Base-by-base conservation (phyloP, 2,113 vertebrate species). In the Abramis brama region DNA sequence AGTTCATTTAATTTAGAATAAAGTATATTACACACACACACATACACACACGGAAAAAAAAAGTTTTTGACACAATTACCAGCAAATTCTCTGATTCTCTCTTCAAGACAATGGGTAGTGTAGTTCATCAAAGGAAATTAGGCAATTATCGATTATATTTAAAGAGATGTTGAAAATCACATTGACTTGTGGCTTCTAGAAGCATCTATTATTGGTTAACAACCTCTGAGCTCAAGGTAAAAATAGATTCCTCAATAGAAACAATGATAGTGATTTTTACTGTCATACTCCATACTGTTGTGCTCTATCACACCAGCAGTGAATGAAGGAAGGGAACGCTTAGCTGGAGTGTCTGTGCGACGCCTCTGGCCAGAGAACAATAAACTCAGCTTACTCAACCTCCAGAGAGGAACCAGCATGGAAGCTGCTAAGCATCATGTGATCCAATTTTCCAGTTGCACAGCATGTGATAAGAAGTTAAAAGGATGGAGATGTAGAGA, bases 381-480 rank as follows among this genome's bases (percentile, higher is more conserved):
- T 85, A 76, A 81, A 74, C 82, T 64, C 15, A 30, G 9, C 50
- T 55, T 27, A 30, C 75, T 77, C 50, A 55, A 11, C 75, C 75
- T 78, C 75, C 27, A 78, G 75, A 78, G 75, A 78, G 75, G 17
- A 78, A 78, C 50, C 75, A 78, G 75, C 36, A 64, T 36, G 17
- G n/a, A 70, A 81, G 47, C 47, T 59, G 30, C 57, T 55, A 17
- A 84, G 68, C 36, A 74, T 84, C 70, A 86, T 30, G 45, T 17
- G 76, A 62, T 62, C 78, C 3, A 17, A 66, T 70, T 81, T 83
- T 68, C 50, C 75, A 79, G 17, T 33, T 43, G 70, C 80, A 60
- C 30, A 52, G 15, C 64, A 39, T 52, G 23, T 4, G 43, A 27
- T 60, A 78, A 57, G 4, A 19, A 78, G 50, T 78, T 55, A 36